Conservation (phyloP, 2,113 vertebrate species). For the Zosterops japonicus region DNA sequence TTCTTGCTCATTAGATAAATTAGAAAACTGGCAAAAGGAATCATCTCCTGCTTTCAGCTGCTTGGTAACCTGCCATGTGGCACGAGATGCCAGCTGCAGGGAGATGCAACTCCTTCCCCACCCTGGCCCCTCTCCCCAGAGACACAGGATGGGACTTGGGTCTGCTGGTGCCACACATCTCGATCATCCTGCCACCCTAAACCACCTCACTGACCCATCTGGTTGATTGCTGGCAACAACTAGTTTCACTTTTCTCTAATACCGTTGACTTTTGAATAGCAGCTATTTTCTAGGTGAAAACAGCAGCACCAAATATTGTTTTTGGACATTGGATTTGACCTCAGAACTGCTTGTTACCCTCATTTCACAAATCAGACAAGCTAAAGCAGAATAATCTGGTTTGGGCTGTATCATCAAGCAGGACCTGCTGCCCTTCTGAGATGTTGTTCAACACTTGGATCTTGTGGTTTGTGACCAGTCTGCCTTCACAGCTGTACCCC, state of each 20-base stretch:
- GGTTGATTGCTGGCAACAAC: rapidly evolving
- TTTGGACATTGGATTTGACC: background rate
- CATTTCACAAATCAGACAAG: background rate
- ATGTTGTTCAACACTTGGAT: background rate
- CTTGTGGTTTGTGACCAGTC: background rate
- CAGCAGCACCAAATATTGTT: background rate
- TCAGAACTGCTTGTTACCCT: background rate
- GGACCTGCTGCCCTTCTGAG: background rate
- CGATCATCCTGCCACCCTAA: background rate
- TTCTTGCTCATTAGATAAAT: slow-evolving; percentile 61
- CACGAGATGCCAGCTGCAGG: background rate
- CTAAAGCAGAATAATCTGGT: background rate
- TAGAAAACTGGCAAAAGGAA: slow-evolving; percentile 51
- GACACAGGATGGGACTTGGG: background rate
- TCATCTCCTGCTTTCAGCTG: background rate
- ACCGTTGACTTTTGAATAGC: background rate
- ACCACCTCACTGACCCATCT: background rate
- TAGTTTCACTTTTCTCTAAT: background rate
- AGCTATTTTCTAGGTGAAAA: background rate
- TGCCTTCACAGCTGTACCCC: background rate
- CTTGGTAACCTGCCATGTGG: slow-evolving; percentile 8
- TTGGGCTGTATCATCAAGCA: background rate
- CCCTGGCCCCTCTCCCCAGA: background rate
- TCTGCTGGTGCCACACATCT: background rate
- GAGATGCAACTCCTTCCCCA: background rate